These are phyloP conservation scores for Empidonax alnorum DNA, from an alignment of 2,113 vertebrate species.

Conservation along the genomic window DNA sequence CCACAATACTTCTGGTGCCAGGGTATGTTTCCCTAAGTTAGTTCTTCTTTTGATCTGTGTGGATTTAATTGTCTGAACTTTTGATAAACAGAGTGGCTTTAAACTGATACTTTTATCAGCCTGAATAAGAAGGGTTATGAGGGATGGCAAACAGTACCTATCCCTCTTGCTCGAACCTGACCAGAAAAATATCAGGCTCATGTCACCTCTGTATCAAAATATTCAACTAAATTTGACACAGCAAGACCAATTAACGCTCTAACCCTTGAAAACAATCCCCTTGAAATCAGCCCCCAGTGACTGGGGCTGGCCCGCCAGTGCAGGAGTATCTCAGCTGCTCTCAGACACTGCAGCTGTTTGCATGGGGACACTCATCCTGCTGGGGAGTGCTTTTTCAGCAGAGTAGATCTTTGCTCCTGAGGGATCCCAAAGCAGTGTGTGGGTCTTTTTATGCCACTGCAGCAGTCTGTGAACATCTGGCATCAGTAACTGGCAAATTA, in stretches of 20 bases:
- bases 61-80: neutral
- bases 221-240: neutral
- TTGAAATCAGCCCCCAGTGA: rapidly evolving
- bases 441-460: neutral
- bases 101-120: neutral
- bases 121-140: neutral
- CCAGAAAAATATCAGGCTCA: neutral
- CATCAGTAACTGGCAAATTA: neutral
- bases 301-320: neutral
- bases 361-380: rapidly evolving
- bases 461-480: neutral
- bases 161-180: neutral
- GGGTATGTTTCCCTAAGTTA: neutral
- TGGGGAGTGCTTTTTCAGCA: neutral
- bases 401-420: neutral
- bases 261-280: neutral
- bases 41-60: neutral
- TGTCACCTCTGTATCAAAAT: neutral
- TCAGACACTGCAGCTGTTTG: no score
- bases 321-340: neutral
- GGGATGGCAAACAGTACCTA: neutral
- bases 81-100: neutral
- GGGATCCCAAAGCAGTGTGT: neutral
- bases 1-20: neutral
- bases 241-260: neutral